phyloP scores from a whole-genome alignment of 2,113 vertebrate species.

The Rhinolophus sinicus region DNA sequence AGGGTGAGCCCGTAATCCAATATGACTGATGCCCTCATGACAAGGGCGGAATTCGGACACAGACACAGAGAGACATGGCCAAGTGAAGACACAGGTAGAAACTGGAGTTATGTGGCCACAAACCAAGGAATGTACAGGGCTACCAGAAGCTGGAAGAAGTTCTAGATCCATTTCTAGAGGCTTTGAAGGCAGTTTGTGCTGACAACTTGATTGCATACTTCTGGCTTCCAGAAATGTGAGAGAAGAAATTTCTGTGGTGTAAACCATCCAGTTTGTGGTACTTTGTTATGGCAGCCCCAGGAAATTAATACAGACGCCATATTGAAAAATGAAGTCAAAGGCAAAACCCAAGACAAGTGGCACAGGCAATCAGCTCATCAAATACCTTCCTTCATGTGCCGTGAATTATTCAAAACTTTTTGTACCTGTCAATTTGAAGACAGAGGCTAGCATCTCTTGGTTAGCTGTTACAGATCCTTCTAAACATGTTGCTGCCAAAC shows the following conservation, averaged over 20 bases:
- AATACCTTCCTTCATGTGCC: conserved; percentile 41
- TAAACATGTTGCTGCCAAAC: conserved; percentile 85
- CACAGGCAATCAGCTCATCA: conserved; percentile 34
- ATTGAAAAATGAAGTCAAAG: conserved; percentile 51
- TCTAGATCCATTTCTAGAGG: neutral
- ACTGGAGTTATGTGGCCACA: too few relatives aligned
- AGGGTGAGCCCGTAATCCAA: neutral
- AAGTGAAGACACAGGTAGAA: neutral
- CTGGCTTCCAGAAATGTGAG: neutral
- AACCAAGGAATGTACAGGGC: neutral
- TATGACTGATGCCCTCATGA: neutral
- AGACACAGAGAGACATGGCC: neutral
- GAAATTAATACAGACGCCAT: neutral
- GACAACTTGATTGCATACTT: neutral
- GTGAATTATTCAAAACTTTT: conserved; percentile 81
- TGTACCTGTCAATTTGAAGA: conserved; percentile 80
- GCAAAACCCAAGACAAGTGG: conserved; percentile 54
- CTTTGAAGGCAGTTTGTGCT: neutral
- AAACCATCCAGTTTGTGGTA: neutral
- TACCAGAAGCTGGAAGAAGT: neutral
- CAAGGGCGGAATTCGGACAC: neutral
- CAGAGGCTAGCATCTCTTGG: conserved; percentile 66
- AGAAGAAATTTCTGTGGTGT: neutral
- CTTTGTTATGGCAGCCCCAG: neutral
- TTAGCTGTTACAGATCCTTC: conserved; percentile 75